A percentile compares a stretch with the other conserved stretches of the same genome.
Evolutionary conservation across 2,113 vertebrate species (phyloP).

Genomic region (Dicaeum eximium): DNA sequence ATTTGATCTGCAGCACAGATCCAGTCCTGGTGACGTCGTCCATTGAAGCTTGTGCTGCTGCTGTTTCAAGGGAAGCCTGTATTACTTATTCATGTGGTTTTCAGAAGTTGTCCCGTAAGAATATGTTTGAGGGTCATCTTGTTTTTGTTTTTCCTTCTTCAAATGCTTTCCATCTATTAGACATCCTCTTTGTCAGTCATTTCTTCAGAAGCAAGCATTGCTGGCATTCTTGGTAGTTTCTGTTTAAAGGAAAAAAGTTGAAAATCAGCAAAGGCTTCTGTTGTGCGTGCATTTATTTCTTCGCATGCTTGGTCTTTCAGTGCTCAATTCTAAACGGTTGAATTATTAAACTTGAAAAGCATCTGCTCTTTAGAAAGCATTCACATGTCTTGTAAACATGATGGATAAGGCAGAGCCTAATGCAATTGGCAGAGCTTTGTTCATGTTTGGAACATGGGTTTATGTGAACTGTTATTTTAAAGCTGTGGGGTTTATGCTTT

Average conservation of each 20-base stretch:
- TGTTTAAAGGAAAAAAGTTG: neutral
- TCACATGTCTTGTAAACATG: conserved; percentile 24
- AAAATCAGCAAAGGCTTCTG: neutral
- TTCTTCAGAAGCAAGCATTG: neutral
- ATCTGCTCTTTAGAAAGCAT: conserved; percentile 46
- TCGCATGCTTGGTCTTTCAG: conserved; percentile 3
- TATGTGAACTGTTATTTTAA: neutral
- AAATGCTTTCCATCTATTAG: neutral
- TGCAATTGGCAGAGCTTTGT: conserved; percentile 16
- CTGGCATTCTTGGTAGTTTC: neutral
- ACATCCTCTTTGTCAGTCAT: neutral
- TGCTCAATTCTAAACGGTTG: neutral
- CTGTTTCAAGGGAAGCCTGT: conserved; percentile 11
- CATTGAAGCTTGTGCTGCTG: conserved; percentile 22
- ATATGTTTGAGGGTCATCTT: neutral
- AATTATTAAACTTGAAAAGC: conserved; percentile 60
- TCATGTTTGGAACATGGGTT: neutral
- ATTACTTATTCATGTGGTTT: conserved; percentile 36
- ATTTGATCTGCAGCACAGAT: conserved; percentile 43
- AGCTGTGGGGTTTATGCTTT: neutral
- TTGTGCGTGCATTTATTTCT: neutral
- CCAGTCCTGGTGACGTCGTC: neutral
- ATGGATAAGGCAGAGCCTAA: conserved; percentile 49
- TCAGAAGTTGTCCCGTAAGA: neutral
- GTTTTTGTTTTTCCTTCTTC: conserved; percentile 1